Evolutionary conservation across 2,113 vertebrate species (phyloP).

Genomic region (Grammomys dolichurus): DNA sequence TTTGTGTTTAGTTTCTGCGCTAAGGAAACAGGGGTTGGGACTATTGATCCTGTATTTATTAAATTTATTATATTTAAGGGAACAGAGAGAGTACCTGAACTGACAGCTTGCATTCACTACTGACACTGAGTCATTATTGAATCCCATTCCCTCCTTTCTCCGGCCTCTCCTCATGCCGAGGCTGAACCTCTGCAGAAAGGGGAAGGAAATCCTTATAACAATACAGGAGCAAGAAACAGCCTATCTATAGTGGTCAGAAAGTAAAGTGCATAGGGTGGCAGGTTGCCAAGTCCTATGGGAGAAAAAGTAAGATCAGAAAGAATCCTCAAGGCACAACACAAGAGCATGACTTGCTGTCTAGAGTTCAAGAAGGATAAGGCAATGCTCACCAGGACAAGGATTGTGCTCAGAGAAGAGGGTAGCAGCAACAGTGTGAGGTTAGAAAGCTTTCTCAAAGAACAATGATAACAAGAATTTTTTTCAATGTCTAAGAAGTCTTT

Average conservation of each 20-base stretch:
- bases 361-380: not conserved
- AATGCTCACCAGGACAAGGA: not conserved
- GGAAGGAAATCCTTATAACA: not conserved
- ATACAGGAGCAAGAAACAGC: not conserved
- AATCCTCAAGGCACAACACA: not conserved
- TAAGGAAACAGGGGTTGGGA: too few species aligned
- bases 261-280: not conserved
- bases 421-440: not conserved
- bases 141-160: too few species aligned
- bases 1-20: too few species aligned
- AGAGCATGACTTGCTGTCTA: not conserved
- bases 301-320: not conserved
- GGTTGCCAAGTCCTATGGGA: not conserved
- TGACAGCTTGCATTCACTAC: too few species aligned
- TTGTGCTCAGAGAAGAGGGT: not conserved
- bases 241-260: not conserved
- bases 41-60: too few species aligned
- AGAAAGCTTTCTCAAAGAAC: slow-evolving; percentile 18
- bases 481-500: slow-evolving; percentile 25
- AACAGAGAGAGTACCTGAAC: too few species aligned
- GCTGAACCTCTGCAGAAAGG: not conserved
- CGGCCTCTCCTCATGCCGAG: too few species aligned
- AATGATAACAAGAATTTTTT: not conserved
- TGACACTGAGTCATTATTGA: too few species aligned
- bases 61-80: too few species aligned